A percentile compares a stretch with the other conserved stretches of the same genome.
These are phyloP conservation scores for Diarsia brunnea DNA, from an alignment of 2,888 invertebrate species.

Conservation along the genomic window DNA sequence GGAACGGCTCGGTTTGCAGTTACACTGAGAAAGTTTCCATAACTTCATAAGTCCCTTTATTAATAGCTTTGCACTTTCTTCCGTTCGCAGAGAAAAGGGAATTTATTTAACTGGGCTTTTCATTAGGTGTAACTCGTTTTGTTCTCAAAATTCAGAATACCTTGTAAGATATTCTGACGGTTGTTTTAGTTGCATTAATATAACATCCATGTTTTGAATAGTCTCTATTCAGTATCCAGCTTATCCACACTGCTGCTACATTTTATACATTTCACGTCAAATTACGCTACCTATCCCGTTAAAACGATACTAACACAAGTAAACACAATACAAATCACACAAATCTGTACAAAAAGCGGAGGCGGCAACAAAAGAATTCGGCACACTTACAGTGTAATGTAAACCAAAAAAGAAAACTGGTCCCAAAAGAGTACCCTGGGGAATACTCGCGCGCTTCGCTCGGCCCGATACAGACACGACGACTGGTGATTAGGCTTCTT, in stretches of 20 bases:
- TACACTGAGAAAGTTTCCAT: constrained; percentile 84
- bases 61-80: constrained; percentile 86
- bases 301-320: constrained; percentile 74
- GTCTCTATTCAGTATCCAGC: not conserved
- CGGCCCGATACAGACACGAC: constrained; percentile 90
- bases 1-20: constrained; percentile 82
- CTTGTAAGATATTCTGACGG: constrained; percentile 9
- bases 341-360: constrained; percentile 85
- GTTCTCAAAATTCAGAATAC: constrained; percentile 30
- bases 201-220: not conserved
- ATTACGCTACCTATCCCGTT: constrained; percentile 61
- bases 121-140: constrained; percentile 50
- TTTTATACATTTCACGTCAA: constrained; percentile 50
- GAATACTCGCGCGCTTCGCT: constrained; percentile 85
- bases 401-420: constrained; percentile 90
- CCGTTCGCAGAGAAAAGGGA: constrained; percentile 67
- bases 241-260: constrained; percentile 16
- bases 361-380: constrained; percentile 89
- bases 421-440: constrained; percentile 89
- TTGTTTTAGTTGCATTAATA: constrained; percentile 9
- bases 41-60: constrained; percentile 88
- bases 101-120: constrained; percentile 59
- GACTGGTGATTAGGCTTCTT: constrained; percentile 91
- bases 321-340: constrained; percentile 83
- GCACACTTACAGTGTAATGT: constrained; percentile 90